phyloP scores from a whole-genome alignment of 2,888 invertebrate genomes.

The Drosophila dives region DNA sequence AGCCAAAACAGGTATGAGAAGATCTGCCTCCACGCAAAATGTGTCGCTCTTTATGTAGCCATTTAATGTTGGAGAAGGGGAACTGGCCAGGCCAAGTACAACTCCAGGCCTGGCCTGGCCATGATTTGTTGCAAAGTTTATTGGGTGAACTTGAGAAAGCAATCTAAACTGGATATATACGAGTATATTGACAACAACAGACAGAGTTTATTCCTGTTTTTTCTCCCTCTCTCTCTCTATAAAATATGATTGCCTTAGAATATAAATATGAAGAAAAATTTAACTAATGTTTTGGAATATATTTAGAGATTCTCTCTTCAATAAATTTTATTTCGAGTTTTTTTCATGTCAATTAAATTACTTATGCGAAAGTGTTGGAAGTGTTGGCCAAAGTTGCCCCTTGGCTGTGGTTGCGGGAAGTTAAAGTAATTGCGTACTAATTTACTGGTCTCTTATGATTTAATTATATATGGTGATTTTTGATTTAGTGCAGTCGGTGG shows the following conservation, averaged over 20 bases:
- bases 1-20: constrained; percentile 49
- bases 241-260: constrained; percentile 5
- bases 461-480: constrained; percentile 42
- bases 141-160: constrained; percentile 75
- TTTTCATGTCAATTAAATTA: not conserved
- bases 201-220: constrained; percentile 4
- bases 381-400: not conserved
- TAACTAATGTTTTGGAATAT: not conserved
- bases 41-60: constrained; percentile 37
- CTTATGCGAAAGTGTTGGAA: not conserved
- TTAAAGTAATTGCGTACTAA: constrained; percentile 37
- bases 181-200: constrained; percentile 6
- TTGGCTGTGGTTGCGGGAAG: constrained; percentile 1
- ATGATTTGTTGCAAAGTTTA: constrained; percentile 73
- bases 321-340: not conserved
- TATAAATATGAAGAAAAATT: not conserved
- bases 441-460: constrained; percentile 32
- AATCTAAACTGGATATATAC: constrained; percentile 61
- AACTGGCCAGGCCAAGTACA: constrained; percentile 41
- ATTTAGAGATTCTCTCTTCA: too few species aligned
- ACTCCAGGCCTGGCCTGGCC: constrained; percentile 18
- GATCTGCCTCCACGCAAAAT: constrained; percentile 48
- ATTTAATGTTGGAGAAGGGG: constrained; percentile 14
- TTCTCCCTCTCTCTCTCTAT: not conserved
- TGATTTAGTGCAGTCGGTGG: constrained; percentile 34